Evolutionary conservation across 37 sponge, comb jelly and placozoan species (phyloP).

Genomic region (Haliclona indistincta): DNA sequence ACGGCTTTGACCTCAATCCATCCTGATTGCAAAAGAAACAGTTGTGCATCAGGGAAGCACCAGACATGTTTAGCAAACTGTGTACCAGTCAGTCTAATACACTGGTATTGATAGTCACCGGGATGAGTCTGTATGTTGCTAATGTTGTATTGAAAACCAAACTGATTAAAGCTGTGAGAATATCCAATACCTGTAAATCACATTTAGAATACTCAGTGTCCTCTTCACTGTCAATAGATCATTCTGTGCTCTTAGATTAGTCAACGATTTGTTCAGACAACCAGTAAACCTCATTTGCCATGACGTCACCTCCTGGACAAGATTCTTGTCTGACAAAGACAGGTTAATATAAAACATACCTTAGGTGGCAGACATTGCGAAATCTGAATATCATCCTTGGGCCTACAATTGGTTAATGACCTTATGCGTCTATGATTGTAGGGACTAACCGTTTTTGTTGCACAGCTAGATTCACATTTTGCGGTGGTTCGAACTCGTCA

Average conservation of each 20-base stretch:
- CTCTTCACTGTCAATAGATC: slow-evolving; percentile 44
- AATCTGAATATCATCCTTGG: no score
- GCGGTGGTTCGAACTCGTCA: no score
- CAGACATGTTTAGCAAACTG: slow-evolving; percentile 59
- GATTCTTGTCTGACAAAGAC: no score
- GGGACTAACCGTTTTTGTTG: no score
- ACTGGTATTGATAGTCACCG: slow-evolving; percentile 56
- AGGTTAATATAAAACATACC: no score
- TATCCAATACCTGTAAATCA: slow-evolving; percentile 65
- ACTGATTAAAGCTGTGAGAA: no score
- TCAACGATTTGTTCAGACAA: slow-evolving; percentile 50
- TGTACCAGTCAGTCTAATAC: slow-evolving; percentile 57
- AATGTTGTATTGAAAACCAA: no score
- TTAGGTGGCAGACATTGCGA: no score
- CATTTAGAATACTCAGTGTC: slow-evolving; percentile 52
- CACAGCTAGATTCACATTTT: no score
- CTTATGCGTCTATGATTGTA: no score
- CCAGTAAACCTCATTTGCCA: slow-evolving; percentile 54
- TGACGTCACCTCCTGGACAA: no score
- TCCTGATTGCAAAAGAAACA: slow-evolving; percentile 60
- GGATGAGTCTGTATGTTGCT: slow-evolving; percentile 68
- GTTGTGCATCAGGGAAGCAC: slow-evolving; percentile 24
- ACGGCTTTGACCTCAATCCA: slow-evolving; percentile 70
- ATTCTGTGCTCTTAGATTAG: slow-evolving; percentile 33
- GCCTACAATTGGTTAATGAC: no score